These are phyloP conservation scores for Callithrix jacchus DNA, from an alignment of 2,113 vertebrate species.

Conservation along the genomic window DNA sequence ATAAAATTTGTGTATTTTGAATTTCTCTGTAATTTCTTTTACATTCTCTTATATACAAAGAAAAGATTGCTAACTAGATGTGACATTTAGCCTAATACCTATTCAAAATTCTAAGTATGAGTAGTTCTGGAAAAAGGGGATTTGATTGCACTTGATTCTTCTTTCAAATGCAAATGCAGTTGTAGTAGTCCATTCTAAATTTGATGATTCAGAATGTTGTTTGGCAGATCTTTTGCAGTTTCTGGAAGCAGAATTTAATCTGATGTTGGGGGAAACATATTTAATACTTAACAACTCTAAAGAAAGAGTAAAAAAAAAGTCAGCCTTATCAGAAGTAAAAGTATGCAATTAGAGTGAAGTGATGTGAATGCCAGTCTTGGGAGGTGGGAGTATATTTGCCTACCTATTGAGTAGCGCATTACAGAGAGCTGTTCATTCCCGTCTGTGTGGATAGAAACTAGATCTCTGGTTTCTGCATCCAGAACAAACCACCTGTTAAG, in stretches of 20 bases:
- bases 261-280: constrained; percentile 10
- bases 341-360: not conserved
- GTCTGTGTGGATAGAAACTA: constrained; percentile 97
- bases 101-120: not conserved
- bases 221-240: constrained; percentile 43
- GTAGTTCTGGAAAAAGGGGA: not conserved
- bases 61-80: not conserved
- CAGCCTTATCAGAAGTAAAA: constrained; percentile 17
- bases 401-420: constrained; percentile 96
- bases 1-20: not conserved
- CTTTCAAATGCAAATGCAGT: not conserved
- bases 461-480: constrained; percentile 95
- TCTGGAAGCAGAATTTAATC: not conserved
- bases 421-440: constrained; percentile 98
- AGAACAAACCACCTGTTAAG: constrained; percentile 95
- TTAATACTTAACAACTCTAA: not conserved
- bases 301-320: constrained; percentile 8
- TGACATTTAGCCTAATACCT: not conserved
- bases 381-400: constrained; percentile 61
- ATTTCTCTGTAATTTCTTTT: not conserved
- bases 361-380: not conserved
- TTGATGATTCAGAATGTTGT: not conserved
- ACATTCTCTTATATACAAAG: not conserved
- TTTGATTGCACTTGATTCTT: not conserved
- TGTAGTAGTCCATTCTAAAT: constrained; percentile 12